Base-by-base conservation (phyloP, 1,140 invertebrate species). In the Rhagoletis zephyria region DNA sequence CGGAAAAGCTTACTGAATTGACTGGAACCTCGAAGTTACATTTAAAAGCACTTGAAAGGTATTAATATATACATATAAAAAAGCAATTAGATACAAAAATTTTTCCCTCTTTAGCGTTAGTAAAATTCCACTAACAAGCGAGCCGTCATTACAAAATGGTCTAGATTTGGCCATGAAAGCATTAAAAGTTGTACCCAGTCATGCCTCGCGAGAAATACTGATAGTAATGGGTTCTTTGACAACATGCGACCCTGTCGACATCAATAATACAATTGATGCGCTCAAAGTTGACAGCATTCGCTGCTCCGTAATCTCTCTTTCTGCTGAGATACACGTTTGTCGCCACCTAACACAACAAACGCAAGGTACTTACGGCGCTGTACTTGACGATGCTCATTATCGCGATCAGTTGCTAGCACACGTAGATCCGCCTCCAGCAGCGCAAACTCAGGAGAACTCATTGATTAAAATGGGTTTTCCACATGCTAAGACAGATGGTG, bases 241-340 rank as follows among this genome's bases (percentile, higher is more conserved):
- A 2, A 98, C 98, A 2, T 99, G 98, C 94, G 98, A 99, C 94
- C 98, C 98, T 40, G 95, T 97, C 42, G 97, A 99, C 91, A 98
- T 99, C 48, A 96, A 95, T 89, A 94, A 94, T 87, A 99, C 98
- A 7, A 96, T 99, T 45, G 89, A 97, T 40, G 89, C 91, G 70
- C 93, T 97, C 59, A 96, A 96, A 93, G 93, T 93, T 61, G 96
- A 96, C 90, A 95, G 96, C 9, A 95, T 99, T 56, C 94, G 98
- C 81, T 98, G 97, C 93, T 99, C 98, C 48, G 96, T 99, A 0
- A 98, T 99, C 90, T 97, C 97, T 59, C 93, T 99, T 42, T 96
- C 97, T 30, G 98, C 98, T n/a, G 98, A 99, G 94, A 96, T 99
- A 4, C 95, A 96, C 89, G 95, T 99, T 30, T 99, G 97, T 93